Conservation (phyloP, 2,797 vertebrate genomes). For the Setipinna tenuifilis region DNA sequence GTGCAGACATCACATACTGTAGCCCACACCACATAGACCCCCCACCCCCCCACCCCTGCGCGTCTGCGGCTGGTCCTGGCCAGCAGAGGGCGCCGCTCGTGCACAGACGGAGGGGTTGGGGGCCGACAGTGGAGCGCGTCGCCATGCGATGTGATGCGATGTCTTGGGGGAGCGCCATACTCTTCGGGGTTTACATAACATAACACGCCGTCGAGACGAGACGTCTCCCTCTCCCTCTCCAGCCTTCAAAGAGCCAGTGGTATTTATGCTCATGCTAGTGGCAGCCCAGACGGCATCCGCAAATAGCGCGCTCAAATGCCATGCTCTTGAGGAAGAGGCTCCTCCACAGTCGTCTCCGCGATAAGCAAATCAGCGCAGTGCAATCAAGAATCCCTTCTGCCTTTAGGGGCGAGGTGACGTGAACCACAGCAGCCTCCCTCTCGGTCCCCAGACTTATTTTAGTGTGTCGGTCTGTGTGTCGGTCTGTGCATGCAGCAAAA, state of each 20-base stretch:
- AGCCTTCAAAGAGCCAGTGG: slow-evolving; percentile 1
- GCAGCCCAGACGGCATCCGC: neutral
- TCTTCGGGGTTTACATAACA: neutral
- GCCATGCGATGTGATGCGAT: no score
- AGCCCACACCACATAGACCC: no score
- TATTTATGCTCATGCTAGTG: neutral
- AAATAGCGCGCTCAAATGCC: neutral
- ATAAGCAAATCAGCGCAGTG: neutral
- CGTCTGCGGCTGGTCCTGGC: neutral
- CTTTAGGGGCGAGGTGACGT: neutral
- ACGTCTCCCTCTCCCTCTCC: neutral
- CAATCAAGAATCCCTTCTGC: neutral
- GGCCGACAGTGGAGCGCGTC: neutral
- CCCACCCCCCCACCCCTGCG: neutral
- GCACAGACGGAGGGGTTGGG: neutral
- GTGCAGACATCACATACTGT: neutral
- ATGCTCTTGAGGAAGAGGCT: neutral
- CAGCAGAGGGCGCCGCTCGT: neutral
- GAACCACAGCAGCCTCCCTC: neutral
- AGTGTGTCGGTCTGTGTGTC: no score
- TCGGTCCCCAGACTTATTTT: neutral
- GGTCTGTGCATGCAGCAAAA: neutral
- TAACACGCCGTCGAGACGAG: neutral
- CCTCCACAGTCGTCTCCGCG: neutral
- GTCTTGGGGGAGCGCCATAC: neutral